Evolutionary conservation across 2,888 invertebrate genomes (phyloP).

Genomic region (Agriopis leucophaearia): DNA sequence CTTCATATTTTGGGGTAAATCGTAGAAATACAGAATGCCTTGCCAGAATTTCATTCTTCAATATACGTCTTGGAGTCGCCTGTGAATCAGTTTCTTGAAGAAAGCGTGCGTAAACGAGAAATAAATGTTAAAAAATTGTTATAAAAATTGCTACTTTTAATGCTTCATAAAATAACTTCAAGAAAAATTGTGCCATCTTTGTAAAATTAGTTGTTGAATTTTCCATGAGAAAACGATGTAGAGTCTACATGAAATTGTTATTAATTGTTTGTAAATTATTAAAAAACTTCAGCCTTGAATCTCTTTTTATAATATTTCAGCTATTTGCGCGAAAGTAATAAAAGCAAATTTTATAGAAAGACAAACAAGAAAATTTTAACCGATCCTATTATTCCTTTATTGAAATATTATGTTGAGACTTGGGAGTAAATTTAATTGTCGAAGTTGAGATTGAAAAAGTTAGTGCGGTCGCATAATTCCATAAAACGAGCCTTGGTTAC

Average conservation of each 20-base stretch:
- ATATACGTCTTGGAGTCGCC: too few relatives aligned
- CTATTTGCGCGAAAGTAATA: conserved; percentile 40
- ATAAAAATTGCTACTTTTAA: too few relatives aligned
- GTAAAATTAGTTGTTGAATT: not conserved
- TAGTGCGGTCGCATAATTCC: conserved; percentile 78
- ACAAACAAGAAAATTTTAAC: conserved; percentile 57
- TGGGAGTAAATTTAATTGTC: conserved; percentile 82
- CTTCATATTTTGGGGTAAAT: too few relatives aligned
- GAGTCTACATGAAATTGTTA: conserved; percentile 2
- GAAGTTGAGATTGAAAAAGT: conserved; percentile 85
- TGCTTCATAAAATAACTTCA: not conserved
- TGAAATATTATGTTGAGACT: conserved; percentile 79
- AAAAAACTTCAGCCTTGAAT: conserved; percentile 22
- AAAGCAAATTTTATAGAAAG: conserved; percentile 48
- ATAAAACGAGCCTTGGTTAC: conserved; percentile 65
- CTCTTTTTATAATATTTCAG: conserved; percentile 27
- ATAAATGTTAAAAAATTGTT: too few relatives aligned
- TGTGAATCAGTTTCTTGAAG: too few relatives aligned
- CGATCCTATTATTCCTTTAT: conserved; percentile 68
- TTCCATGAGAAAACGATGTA: not conserved
- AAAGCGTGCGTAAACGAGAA: too few relatives aligned
- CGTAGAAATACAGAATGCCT: too few relatives aligned
- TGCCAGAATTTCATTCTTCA: too few relatives aligned
- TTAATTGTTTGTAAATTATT: conserved; percentile 30
- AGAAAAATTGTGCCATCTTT: not conserved